Evolutionary conservation across 2,113 vertebrate species (phyloP).

Genomic region (Sardina pilchardus): DNA sequence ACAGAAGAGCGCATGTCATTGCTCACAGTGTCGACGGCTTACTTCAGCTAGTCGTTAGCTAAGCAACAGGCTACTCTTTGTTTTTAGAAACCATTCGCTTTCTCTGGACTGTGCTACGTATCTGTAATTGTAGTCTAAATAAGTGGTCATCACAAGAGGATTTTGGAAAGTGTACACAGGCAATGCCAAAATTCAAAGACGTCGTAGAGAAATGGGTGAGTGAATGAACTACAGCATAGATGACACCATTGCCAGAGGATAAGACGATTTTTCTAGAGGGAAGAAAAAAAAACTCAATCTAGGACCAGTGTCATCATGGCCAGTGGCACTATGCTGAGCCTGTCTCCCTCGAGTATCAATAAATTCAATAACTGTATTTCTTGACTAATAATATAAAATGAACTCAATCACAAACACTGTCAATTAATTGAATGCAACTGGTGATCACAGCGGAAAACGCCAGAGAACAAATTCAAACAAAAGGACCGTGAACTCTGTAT

Average conservation of each 20-base stretch:
- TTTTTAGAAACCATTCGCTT: neutral
- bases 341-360: neutral
- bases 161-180: neutral
- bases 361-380: neutral
- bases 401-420: no score
- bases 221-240: conserved; percentile 40
- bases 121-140: neutral
- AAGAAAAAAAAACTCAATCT: neutral
- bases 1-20: conserved; percentile 42
- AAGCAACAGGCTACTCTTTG: neutral
- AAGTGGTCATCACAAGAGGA: conserved; percentile 8
- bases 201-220: conserved; percentile 91
- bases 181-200: conserved; percentile 63
- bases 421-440: no score
- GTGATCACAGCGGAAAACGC: conserved; percentile 75
- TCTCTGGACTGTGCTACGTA: neutral
- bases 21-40: conserved; percentile 8
- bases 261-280: neutral
- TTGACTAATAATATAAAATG: no score
- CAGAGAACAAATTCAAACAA: conserved; percentile 78
- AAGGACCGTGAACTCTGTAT: conserved; percentile 86
- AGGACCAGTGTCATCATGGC: neutral
- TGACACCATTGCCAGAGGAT: neutral
- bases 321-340: neutral
- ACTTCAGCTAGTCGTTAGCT: neutral